A percentile compares a stretch with the other conserved stretches of the same genome.
These are phyloP conservation scores for Hemibagrus wyckioides DNA, from an alignment of 2,113 vertebrate genomes.

Conservation along the genomic window DNA sequence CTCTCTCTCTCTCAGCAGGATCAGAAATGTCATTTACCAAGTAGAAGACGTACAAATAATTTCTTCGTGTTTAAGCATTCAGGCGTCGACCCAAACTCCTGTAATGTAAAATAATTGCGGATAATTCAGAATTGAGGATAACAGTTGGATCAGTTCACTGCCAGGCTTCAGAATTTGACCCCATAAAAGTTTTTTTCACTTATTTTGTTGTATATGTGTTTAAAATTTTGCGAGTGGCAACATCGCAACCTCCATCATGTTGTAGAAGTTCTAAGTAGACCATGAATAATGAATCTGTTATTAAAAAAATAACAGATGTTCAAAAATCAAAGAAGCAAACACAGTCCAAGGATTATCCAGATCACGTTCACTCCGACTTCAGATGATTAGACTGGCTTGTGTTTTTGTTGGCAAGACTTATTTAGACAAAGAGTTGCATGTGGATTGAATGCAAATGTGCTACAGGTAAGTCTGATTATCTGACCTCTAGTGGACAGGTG, in stretches of 20 bases:
- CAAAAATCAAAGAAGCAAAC: not conserved
- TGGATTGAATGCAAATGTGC: not conserved
- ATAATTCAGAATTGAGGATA: too few relatives aligned
- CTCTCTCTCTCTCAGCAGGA: constrained; percentile 5
- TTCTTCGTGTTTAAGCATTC: not conserved
- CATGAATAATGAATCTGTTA: not conserved
- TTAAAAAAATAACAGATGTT: not conserved
- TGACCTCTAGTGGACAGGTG: too few relatives aligned
- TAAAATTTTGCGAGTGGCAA: not conserved
- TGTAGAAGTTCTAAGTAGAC: not conserved
- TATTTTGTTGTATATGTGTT: not conserved
- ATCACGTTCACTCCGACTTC: not conserved
- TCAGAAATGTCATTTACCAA: not conserved
- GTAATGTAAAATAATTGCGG: not conserved
- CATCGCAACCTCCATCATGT: not conserved
- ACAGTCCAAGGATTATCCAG: not conserved
- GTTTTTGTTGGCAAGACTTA: not conserved
- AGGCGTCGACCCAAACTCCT: not conserved
- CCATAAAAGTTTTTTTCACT: not conserved
- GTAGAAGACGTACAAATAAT: not conserved
- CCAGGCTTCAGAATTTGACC: not conserved
- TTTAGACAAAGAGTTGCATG: not conserved
- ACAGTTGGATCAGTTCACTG: not conserved
- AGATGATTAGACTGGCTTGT: not conserved
- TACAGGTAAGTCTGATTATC: not conserved